Evolutionary conservation across 2,113 vertebrate genomes (phyloP).

Genomic region (Tachysurus fulvidraco): DNA sequence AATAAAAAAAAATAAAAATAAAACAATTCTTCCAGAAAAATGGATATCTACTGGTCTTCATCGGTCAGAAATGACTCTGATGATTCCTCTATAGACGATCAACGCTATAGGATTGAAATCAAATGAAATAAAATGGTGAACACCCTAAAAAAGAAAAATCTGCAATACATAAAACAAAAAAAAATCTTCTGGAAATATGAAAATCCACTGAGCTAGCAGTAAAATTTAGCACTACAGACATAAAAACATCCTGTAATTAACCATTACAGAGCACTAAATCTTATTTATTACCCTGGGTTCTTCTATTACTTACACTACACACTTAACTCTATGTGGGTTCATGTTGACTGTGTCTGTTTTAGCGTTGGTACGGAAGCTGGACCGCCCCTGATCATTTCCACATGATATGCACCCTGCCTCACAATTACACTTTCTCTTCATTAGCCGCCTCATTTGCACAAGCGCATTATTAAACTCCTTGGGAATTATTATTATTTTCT

Average conservation of each 20-base stretch:
- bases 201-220: constrained; percentile 7
- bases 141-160: neutral
- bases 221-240: constrained; percentile 17
- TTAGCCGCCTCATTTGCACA: constrained; percentile 45
- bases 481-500: constrained; percentile 51
- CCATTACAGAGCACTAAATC: constrained; percentile 38
- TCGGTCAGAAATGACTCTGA: no score
- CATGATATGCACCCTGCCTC: constrained; percentile 36
- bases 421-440: constrained; percentile 51
- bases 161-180: neutral
- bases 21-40: no score
- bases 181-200: neutral
- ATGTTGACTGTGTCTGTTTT: neutral
- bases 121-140: no score
- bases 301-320: constrained; percentile 27
- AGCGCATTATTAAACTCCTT: constrained; percentile 40
- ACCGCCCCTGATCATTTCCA: constrained; percentile 37
- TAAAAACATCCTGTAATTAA: constrained; percentile 29
- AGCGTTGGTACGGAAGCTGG: constrained; percentile 10
- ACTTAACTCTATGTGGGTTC: neutral
- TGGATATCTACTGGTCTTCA: no score
- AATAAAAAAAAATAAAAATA: no score
- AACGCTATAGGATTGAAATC: no score
- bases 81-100: no score
- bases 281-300: constrained; percentile 46